Percentiles rank a stretch among this genome's conserved stretches.
Conservation (phyloP, 2,888 invertebrate genomes). For the Hermaeophaga mercurialis region DNA sequence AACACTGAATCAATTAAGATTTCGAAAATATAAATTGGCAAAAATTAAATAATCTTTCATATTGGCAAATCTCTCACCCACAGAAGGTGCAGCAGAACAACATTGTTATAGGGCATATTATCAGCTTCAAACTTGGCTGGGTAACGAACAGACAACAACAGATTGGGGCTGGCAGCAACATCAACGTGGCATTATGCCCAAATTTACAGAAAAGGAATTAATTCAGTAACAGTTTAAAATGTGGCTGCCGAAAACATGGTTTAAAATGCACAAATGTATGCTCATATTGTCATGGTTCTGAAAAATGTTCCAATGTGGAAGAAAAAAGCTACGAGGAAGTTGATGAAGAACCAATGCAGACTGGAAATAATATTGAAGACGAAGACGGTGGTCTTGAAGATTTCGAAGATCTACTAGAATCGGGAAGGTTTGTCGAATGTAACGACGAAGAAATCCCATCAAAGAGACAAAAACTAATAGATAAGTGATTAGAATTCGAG, state of each 20-base stretch:
- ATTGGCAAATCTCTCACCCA: too few species aligned
- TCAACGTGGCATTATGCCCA: constrained; percentile 1
- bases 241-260: too few species aligned
- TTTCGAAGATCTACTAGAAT: constrained; percentile 29
- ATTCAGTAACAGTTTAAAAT: neutral
- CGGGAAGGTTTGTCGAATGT: neutral
- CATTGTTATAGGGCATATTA: constrained; percentile 37
- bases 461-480: constrained; percentile 13
- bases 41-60: too few species aligned
- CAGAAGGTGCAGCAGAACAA: constrained; percentile 27
- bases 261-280: too few species aligned
- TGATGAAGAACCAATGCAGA: constrained; percentile 27
- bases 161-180: too few species aligned
- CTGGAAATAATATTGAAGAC: constrained; percentile 34
- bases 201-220: neutral
- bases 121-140: constrained; percentile 39
- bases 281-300: too few species aligned
- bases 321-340: too few species aligned
- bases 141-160: constrained; percentile 29
- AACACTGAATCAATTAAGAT: too few species aligned
- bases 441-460: neutral
- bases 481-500: constrained; percentile 12
- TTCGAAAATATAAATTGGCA: constrained; percentile 14
- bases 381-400: constrained; percentile 33
- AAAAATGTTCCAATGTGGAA: too few species aligned